A percentile compares a stretch with the other conserved stretches of the same genome.
Conservation (phyloP, 2,888 invertebrate genomes). For the Germaria angustata region DNA sequence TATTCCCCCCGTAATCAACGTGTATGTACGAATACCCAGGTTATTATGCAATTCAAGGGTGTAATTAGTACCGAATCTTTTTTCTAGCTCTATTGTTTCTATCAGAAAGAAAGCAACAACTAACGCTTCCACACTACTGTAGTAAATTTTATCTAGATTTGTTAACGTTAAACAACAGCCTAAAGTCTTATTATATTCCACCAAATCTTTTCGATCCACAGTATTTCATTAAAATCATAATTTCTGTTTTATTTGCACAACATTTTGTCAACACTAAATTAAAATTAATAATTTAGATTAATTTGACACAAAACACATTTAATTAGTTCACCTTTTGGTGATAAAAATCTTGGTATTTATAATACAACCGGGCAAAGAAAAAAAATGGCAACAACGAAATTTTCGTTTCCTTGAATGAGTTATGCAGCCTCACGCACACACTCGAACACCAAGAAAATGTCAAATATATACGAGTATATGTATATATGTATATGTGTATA, state of each 20-base stretch:
- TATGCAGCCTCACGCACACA: slow-evolving; percentile 18
- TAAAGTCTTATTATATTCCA: neutral
- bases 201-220: neutral
- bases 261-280: slow-evolving; percentile 62
- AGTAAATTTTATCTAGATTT: neutral
- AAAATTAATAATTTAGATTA: slow-evolving; percentile 63
- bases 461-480: neutral
- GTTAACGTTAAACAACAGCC: neutral
- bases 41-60: too few relatives aligned
- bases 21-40: too few relatives aligned
- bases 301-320: slow-evolving; percentile 67
- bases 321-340: slow-evolving; percentile 65
- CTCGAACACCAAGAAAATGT: neutral
- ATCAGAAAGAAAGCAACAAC: too few relatives aligned
- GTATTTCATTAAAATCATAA: slow-evolving; percentile 27
- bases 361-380: slow-evolving; percentile 3
- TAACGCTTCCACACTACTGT: neutral
- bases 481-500: too few relatives aligned
- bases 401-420: slow-evolving; percentile 57
- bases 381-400: slow-evolving; percentile 46
- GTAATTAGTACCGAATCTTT: too few relatives aligned
- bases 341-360: slow-evolving; percentile 52
- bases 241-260: slow-evolving; percentile 39
- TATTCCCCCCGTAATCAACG: too few relatives aligned
- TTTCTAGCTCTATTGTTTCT: too few relatives aligned